Evolutionary conservation across 35 echinoderm and acorn worm genomes (phyloP).

Genomic region (Heliocidaris tuberculata): DNA sequence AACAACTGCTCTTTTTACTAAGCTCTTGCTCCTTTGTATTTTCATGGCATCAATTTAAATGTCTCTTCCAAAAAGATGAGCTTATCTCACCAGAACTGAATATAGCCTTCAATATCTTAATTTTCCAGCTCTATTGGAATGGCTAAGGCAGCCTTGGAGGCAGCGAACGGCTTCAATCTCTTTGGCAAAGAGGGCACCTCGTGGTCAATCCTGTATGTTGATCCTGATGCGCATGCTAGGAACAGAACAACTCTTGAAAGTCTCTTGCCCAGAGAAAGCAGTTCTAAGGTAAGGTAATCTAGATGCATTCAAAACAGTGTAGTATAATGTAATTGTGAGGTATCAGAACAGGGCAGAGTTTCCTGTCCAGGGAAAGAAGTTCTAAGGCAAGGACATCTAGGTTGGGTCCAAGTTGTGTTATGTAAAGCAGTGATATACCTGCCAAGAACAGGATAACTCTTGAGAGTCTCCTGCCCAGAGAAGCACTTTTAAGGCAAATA

Average conservation of each 20-base stretch:
- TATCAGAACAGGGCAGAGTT: not conserved
- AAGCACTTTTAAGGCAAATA: constrained; percentile 80
- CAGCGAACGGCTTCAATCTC: constrained; percentile 89
- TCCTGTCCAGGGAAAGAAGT: no score
- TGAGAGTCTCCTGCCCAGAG: constrained; percentile 86
- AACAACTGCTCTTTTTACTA: no score
- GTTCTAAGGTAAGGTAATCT: constrained; percentile 69
- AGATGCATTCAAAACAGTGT: not conserved
- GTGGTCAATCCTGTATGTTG: constrained; percentile 89
- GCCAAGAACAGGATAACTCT: constrained; percentile 75
- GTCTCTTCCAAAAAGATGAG: no score
- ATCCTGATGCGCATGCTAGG: constrained; percentile 78
- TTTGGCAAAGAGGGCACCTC: constrained; percentile 93
- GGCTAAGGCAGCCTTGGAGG: constrained; percentile 94
- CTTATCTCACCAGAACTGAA: no score
- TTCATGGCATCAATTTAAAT: no score
- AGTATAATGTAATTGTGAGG: not conserved
- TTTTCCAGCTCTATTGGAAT: constrained; percentile 87
- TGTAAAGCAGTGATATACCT: constrained; percentile 49
- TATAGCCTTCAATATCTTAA: no score
- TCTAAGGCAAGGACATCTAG: no score
- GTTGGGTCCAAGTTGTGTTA: no score
- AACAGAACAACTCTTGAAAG: constrained; percentile 90
- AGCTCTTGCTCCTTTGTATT: no score
- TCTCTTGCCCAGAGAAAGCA: constrained; percentile 92